Evolutionary conservation across 2,797 vertebrate genomes (phyloP).

Genomic region (Xiphophorus birchmanni): DNA sequence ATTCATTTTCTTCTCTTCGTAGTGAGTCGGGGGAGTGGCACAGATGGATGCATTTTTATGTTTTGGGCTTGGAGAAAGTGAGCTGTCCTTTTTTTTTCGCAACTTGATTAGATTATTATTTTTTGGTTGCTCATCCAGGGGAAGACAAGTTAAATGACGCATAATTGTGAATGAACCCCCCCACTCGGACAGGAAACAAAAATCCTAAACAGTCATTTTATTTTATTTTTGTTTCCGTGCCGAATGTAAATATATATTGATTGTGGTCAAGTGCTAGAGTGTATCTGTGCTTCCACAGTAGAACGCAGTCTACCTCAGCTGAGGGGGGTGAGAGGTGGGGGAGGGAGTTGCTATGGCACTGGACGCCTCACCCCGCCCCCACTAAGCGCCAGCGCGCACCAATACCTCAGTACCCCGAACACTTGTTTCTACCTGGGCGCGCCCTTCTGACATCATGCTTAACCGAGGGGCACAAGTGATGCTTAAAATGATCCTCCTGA

Average conservation of each 20-base stretch:
- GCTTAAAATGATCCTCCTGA: conserved; percentile 75
- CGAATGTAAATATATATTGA: conserved; percentile 92
- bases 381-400: conserved; percentile 84
- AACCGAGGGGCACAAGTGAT: conserved; percentile 88
- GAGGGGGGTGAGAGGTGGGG: conserved; percentile 71
- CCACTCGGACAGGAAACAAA: conserved; percentile 65
- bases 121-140: conserved; percentile 41
- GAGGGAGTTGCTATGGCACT: conserved; percentile 77
- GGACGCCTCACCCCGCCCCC: conserved; percentile 80
- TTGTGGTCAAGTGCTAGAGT: conserved; percentile 89
- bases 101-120: conserved; percentile 46
- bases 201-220: conserved; percentile 58
- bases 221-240: conserved; percentile 80
- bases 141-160: conserved; percentile 38
- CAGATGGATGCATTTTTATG: conserved; percentile 55
- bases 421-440: conserved; percentile 87
- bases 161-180: conserved; percentile 51
- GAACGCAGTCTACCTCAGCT: conserved; percentile 92
- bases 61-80: conserved; percentile 67
- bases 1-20: conserved; percentile 64
- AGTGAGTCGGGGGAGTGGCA: conserved; percentile 75
- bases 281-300: conserved; percentile 92
- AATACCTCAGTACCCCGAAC: conserved; percentile 89
- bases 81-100: conserved; percentile 56
- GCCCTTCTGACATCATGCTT: conserved; percentile 79